Conservation (phyloP, 1,140 invertebrate genomes). For the Zeugodacus cucurbitae region DNA sequence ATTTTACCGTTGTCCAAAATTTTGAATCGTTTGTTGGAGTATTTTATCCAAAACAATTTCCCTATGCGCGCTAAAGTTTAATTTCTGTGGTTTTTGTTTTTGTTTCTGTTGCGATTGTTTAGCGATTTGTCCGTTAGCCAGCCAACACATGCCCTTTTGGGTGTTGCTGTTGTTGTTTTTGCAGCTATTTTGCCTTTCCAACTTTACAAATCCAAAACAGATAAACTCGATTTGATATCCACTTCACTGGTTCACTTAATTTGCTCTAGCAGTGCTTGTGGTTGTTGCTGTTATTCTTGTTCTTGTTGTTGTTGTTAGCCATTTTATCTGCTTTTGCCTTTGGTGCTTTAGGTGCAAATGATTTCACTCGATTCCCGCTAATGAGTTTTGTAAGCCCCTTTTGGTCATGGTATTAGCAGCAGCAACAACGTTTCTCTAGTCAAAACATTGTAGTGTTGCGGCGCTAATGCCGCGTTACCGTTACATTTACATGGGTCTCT, state of each 20-base stretch:
- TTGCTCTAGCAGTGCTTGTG: background rate
- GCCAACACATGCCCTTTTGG: background rate
- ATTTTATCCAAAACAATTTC: background rate
- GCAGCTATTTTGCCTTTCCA: background rate
- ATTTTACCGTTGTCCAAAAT: background rate
- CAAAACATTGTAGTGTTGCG: background rate
- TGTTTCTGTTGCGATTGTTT: background rate
- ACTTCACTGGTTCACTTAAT: background rate
- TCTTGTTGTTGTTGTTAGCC: background rate
- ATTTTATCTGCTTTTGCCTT: background rate
- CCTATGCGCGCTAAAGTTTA: background rate
- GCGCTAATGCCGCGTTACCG: no score
- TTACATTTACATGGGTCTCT: no score
- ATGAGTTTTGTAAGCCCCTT: constrained; percentile 4
- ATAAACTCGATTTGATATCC: background rate
- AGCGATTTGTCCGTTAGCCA: background rate
- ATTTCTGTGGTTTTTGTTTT: background rate
- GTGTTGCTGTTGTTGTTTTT: background rate
- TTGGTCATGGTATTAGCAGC: background rate
- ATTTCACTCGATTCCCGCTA: background rate
- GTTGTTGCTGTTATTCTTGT: background rate
- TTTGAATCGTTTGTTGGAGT: background rate
- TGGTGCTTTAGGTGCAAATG: background rate
- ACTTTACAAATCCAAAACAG: background rate
- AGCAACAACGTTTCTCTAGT: background rate